These are phyloP conservation scores for Galemys pyrenaicus DNA, from an alignment of 2,113 vertebrate genomes.

Conservation along the genomic window DNA sequence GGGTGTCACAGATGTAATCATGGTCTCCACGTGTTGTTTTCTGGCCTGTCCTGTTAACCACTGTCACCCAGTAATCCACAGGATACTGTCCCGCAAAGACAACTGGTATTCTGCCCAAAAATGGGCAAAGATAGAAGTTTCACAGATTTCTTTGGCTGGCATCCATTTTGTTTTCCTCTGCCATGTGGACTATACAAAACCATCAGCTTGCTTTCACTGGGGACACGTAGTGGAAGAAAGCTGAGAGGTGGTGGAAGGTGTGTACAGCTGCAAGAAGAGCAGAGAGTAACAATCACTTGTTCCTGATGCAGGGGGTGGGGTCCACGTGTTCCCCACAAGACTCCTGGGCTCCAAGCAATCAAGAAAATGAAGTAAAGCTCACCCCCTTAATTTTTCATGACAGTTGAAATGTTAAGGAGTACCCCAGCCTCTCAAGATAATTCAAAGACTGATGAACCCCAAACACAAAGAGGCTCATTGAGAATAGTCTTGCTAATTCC, in stretches of 20 bases:
- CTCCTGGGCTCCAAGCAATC: constrained; percentile 4
- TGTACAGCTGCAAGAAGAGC: no score
- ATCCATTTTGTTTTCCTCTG: no score
- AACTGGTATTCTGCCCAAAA: neutral
- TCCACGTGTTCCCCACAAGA: neutral
- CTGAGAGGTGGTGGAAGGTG: no score
- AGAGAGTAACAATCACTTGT: no score
- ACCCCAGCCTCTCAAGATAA: neutral
- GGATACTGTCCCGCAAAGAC: neutral
- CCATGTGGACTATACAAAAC: no score
- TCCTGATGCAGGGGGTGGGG: no score
- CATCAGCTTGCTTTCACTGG: no score
- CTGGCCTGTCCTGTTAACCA: neutral
- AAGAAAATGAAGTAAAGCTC: constrained; percentile 1
- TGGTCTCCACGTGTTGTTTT: neutral
- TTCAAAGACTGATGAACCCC: neutral
- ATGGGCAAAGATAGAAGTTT: no score
- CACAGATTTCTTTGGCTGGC: no score
- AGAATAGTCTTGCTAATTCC: neutral
- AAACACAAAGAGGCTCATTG: neutral
- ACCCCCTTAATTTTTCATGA: neutral
- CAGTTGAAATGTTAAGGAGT: neutral
- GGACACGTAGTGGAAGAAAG: no score
- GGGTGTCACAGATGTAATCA: neutral
- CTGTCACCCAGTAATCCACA: neutral